Conservation (phyloP, 2,888 invertebrate species). For the Ceratothoa steindachneri region DNA sequence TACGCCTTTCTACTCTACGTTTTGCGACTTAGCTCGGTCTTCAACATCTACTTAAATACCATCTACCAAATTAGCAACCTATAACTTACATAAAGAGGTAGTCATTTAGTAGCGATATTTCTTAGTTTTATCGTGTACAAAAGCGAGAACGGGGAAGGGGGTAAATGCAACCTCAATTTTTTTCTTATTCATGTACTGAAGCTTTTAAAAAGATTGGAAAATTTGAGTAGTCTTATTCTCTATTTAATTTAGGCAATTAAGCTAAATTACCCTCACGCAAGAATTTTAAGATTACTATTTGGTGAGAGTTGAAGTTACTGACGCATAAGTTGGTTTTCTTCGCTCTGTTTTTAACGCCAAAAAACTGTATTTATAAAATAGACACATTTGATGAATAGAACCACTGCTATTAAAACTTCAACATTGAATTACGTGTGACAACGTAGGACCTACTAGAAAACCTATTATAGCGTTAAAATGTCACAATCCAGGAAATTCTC, state of each 20-base stretch:
- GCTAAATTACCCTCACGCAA: not conserved
- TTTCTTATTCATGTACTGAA: not conserved
- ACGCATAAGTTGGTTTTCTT: not conserved
- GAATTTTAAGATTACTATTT: not conserved
- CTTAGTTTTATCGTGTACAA: not conserved
- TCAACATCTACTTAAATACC: not conserved
- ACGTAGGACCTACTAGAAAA: too few relatives aligned
- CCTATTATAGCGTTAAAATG: too few relatives aligned
- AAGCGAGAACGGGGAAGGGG: too few relatives aligned
- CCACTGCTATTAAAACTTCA: not conserved
- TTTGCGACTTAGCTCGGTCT: not conserved
- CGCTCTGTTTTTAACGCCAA: not conserved
- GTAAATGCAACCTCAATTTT: too few relatives aligned
- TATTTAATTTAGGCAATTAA: conserved; percentile 6
- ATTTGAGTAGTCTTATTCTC: not conserved
- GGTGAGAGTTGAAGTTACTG: conserved; percentile 5
- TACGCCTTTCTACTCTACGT: not conserved
- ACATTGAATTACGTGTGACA: not conserved
- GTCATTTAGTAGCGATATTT: not conserved
- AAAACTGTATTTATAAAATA: not conserved
- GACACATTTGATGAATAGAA: not conserved
- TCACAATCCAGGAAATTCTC: too few relatives aligned
- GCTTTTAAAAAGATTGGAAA: not conserved
- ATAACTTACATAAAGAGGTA: not conserved
- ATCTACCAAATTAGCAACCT: not conserved